Evolutionary conservation across 2,113 vertebrate genomes (phyloP), one percentile per base, ranked within the genome.

Genomic region (Gavia stellata): DNA sequence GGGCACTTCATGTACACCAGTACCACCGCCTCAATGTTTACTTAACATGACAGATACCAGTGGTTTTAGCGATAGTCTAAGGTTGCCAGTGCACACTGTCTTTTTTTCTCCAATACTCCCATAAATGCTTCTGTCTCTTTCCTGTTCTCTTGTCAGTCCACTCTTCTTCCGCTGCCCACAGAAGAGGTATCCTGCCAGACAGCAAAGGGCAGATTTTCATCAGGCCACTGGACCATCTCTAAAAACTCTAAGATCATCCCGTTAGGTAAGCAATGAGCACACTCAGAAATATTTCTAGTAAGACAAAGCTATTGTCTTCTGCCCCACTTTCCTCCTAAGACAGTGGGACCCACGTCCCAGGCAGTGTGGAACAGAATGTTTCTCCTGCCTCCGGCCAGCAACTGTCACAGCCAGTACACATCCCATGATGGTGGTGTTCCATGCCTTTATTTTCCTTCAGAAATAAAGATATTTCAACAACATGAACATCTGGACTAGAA

Each of bases 391-490:
- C 50, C 70, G 74, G 56, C 72, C 79, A 93, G 72, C 44, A 90
- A 28, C 26, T 87, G 70, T 80, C 75, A 83, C n/a, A 94, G 58
- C 5, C 62, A 68, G 24, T 66, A 62, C 24, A 40, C 5, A 90
- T 56, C 18, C 36, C n/a, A 23, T 38, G 31, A 74, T 34, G 20
- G 9, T 63, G 47, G 14, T 34, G 19, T 78, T 86, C 47, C 66
- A 56, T 61, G 38, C 74, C 74, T 93, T 85, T 80, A 78, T 92
- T 94, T 94, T 63, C 42, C 49, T 81, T 52, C 70, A 56, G 63
- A 96, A 90, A 95, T 50, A 81, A 96, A 93, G 92, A 85, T 73
- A 77, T 82, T 94, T 84, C 92, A 94, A 59, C 52, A 91, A 84
- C 44, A 45, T 9, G 66, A 95, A 92, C 82, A 93, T 89, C 86